Evolutionary conservation across 2,113 vertebrate species (phyloP).

Genomic region (Scomber scombrus): DNA sequence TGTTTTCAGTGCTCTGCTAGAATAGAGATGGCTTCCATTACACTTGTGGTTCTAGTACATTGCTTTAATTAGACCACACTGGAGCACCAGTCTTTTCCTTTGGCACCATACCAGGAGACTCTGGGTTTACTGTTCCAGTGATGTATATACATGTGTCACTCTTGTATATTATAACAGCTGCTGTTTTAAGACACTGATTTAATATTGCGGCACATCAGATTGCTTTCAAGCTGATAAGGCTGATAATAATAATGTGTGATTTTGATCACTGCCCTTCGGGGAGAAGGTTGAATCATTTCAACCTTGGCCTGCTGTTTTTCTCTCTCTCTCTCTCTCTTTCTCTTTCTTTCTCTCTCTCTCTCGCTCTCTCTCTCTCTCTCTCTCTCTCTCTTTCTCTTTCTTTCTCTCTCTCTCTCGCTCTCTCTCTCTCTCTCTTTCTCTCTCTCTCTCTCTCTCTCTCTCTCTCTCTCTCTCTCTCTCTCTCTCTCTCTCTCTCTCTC

Average conservation of each 20-base stretch:
- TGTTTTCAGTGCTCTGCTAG: slow-evolving; percentile 47
- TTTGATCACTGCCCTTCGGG: neutral
- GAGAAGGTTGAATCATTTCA: neutral
- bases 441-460: too few relatives aligned
- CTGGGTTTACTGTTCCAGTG: slow-evolving; percentile 15
- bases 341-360: too few relatives aligned
- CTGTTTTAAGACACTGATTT: neutral
- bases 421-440: neutral
- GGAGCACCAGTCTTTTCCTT: neutral
- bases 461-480: neutral
- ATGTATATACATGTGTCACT: slow-evolving; percentile 2
- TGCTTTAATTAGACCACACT: slow-evolving; percentile 60
- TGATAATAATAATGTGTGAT: slow-evolving; percentile 2
- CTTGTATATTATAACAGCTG: neutral
- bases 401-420: neutral
- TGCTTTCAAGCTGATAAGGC: neutral
- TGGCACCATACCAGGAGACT: slow-evolving; percentile 18
- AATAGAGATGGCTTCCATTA: slow-evolving; percentile 58
- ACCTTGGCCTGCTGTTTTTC: neutral
- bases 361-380: neutral
- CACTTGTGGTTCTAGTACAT: slow-evolving; percentile 44
- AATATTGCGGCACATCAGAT: neutral
- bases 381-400: too few relatives aligned
- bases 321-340: neutral
- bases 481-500: neutral